Base-by-base conservation (phyloP, 2,797 vertebrate genomes). In the Oceanodroma leucorhoa region DNA sequence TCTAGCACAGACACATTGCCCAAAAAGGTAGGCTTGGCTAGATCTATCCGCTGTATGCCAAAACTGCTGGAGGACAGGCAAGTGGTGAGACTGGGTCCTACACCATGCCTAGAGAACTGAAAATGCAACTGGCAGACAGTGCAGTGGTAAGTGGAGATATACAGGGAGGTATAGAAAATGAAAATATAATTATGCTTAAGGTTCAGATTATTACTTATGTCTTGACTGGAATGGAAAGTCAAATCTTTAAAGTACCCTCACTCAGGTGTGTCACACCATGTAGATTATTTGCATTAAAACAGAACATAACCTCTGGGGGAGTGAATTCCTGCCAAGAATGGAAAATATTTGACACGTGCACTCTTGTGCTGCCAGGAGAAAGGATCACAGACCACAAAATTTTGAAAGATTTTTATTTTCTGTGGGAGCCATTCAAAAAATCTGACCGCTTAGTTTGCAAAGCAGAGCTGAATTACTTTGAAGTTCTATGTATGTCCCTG, bases 381-480 rank as follows among this genome's bases (percentile, higher is more conserved):
- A 90, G 38, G 30, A 91, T 67, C 61, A 82, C 36, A 90, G 51
- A 66, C 73, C 80, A 60, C 60, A 93, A 88, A 67, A 79, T 87
- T 93, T 17, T 21, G 45, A 87, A 88, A 85, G 36, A 71, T 46
- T 92, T 93, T 62, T 57, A 32, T 71, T 93, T 95, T 91, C 64
- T 76, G 11, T 29, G 58, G 77, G 34, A 94, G 8, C 14, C 14
- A 8, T 87, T 94, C 62, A 24, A 94, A 80, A 82, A 83, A 57
- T 36, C 21, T 72, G 32, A 61, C 64, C 1, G 1, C 48, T 60
- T 62, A 20, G 24, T 82, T 88, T 60, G 29, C 41, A 80, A 94
- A 89, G 55, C 11, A 4, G 9, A 75, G 40, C 11, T 40, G 40
- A 83, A 66, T 62, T 80, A 57, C 32, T 92, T 75, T 36, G 27